Evolutionary conservation across 2,797 vertebrate species (phyloP).

Genomic region (Coccyzus lansbergi): DNA sequence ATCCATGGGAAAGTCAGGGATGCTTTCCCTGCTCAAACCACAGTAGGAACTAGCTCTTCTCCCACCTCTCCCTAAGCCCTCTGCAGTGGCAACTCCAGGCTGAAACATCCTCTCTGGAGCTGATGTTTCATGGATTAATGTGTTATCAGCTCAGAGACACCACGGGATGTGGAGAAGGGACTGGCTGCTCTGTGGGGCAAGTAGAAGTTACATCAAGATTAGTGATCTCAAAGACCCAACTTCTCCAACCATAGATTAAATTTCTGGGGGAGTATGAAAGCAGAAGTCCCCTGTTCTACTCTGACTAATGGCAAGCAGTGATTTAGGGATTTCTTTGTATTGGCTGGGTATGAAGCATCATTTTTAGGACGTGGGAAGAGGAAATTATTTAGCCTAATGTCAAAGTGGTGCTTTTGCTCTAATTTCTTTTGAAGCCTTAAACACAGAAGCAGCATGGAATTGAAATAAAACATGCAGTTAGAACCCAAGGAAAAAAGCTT

Average conservation of each 20-base stretch:
- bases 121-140: accelerated
- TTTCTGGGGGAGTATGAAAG: background rate
- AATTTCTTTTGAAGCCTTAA: background rate
- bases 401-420: background rate
- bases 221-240: accelerated
- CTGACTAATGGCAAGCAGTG: background rate
- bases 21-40: too few relatives aligned
- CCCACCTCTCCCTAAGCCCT: background rate
- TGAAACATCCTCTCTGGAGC: background rate
- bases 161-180: background rate
- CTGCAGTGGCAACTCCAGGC: accelerated
- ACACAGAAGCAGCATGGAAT: background rate
- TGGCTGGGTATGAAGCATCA: accelerated
- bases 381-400: background rate
- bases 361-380: background rate
- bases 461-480: background rate
- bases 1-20: background rate
- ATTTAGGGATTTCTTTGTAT: background rate
- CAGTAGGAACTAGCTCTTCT: background rate
- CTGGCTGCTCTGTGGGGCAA: background rate
- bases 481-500: background rate
- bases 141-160: accelerated
- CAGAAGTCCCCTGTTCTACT: background rate
- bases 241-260: background rate
- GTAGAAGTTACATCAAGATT: background rate